These are phyloP conservation scores for Halictus rubicundus DNA, from an alignment of 1,140 invertebrate species.

Conservation along the genomic window DNA sequence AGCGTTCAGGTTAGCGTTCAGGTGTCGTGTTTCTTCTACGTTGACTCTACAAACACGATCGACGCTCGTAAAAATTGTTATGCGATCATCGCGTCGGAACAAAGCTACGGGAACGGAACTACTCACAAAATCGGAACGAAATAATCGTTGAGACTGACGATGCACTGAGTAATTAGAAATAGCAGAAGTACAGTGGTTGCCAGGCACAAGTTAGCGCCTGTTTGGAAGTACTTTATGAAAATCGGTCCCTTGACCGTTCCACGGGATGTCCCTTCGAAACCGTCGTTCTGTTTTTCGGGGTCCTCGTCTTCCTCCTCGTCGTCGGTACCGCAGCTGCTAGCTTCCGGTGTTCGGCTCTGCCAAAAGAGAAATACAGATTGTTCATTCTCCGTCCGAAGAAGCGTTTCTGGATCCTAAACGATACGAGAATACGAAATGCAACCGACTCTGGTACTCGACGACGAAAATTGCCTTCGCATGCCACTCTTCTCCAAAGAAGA, in stretches of 20 bases:
- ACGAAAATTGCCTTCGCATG: conserved; percentile 72
- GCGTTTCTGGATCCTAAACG: no score
- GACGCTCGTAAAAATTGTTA: no score
- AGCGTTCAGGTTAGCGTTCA: background rate
- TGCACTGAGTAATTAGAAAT: conserved; percentile 83
- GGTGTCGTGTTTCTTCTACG: conserved; percentile 58
- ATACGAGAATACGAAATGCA: no score
- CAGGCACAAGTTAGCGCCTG: conserved; percentile 81
- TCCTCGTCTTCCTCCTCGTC: conserved; percentile 82
- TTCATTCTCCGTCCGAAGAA: background rate
- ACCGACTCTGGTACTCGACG: conserved; percentile 73
- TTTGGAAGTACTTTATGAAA: conserved; percentile 84
- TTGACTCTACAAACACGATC: conserved; percentile 57
- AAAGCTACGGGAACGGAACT: background rate
- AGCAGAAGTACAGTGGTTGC: conserved; percentile 80
- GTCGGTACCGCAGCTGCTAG: conserved; percentile 70
- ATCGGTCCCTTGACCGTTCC: conserved; percentile 83
- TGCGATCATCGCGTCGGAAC: no score
- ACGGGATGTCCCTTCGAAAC: conserved; percentile 82
- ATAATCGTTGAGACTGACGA: conserved; percentile 85
- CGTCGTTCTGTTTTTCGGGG: conserved; percentile 77
- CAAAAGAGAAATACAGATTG: background rate
- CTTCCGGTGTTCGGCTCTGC: conserved; percentile 74
- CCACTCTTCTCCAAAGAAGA: conserved; percentile 66
- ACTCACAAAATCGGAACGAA: conserved; percentile 85